Conservation (phyloP, 2,888 invertebrate genomes). For the Xestia c-nigrum region DNA sequence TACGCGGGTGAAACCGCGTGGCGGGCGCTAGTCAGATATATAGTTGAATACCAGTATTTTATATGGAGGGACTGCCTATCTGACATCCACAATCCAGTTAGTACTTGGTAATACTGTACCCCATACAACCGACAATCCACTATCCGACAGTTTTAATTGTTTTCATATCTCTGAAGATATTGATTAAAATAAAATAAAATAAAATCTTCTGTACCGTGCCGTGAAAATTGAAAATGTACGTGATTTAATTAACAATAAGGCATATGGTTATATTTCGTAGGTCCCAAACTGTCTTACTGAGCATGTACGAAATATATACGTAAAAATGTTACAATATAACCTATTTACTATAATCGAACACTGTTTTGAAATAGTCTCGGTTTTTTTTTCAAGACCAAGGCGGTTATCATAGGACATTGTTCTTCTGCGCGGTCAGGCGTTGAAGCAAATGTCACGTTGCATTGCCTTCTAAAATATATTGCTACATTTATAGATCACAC, state of each 20-base stretch:
- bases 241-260: background rate
- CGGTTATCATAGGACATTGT: background rate
- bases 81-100: background rate
- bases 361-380: background rate
- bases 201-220: background rate
- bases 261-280: background rate
- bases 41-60: background rate
- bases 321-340: background rate
- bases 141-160: no score
- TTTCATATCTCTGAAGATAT: background rate
- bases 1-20: no score
- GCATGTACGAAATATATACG: background rate
- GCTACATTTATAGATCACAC: no score
- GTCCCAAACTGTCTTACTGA: background rate
- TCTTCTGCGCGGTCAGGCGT: no score
- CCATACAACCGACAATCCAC: no score
- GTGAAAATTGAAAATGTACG: background rate
- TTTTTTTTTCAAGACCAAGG: no score
- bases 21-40: no score
- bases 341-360: background rate
- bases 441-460: background rate
- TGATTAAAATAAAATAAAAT: background rate
- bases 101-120: background rate
- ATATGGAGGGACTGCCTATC: background rate
- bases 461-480: no score